Evolutionary conservation across 2,888 invertebrate species (phyloP).

Genomic region (Caradrina kadenii): DNA sequence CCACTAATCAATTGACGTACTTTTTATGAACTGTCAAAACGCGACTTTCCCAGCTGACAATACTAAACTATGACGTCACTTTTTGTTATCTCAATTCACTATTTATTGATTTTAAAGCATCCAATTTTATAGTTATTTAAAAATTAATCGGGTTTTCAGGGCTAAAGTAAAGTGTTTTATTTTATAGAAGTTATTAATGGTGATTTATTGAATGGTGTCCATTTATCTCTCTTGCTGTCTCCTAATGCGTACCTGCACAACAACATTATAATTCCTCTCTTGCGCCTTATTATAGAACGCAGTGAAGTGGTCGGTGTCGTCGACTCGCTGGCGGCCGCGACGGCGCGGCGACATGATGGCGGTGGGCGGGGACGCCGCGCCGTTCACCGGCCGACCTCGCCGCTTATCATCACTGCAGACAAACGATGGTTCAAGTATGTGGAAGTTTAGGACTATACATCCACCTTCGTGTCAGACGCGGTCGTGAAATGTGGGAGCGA

Average conservation of each 20-base stretch:
- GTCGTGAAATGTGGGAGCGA: slow-evolving; percentile 5
- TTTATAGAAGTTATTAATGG: too few species aligned
- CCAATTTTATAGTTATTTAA: too few species aligned
- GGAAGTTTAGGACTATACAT: background rate
- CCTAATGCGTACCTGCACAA: slow-evolving; percentile 77
- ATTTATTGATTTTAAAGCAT: too few species aligned
- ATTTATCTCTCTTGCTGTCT: too few species aligned
- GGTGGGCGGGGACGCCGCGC: slow-evolving; percentile 71
- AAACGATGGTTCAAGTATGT: slow-evolving; percentile 24
- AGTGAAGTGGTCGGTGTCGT: slow-evolving; percentile 83
- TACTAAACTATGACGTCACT: too few species aligned
- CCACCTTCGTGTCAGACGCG: background rate
- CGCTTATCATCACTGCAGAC: slow-evolving; percentile 70
- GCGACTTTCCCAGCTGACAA: too few species aligned
- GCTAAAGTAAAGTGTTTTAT: too few species aligned
- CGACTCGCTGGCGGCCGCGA: slow-evolving; percentile 74
- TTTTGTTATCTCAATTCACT: too few species aligned
- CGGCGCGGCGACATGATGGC: slow-evolving; percentile 71
- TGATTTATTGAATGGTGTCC: too few species aligned
- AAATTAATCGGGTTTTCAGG: too few species aligned
- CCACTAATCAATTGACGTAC: too few species aligned
- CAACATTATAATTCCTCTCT: slow-evolving; percentile 79
- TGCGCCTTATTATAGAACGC: slow-evolving; percentile 78
- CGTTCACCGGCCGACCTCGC: slow-evolving; percentile 75
- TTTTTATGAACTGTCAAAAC: too few species aligned